A percentile compares a stretch with the other conserved stretches of the same genome.
These are phyloP conservation scores for Lingula anatina DNA, from an alignment of 2,888 invertebrate species.

Conservation along the genomic window DNA sequence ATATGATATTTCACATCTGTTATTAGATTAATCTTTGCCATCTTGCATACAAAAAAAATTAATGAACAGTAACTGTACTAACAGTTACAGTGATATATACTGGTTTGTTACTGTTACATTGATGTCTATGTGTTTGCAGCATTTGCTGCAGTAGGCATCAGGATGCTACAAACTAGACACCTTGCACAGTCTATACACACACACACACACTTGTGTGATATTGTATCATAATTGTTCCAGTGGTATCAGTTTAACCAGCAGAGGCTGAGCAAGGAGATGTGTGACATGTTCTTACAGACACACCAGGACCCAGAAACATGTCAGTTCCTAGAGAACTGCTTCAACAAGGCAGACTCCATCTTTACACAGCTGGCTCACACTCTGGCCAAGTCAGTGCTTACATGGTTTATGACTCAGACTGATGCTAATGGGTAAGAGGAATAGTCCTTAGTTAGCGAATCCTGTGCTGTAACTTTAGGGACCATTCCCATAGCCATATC, in stretches of 20 bases:
- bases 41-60: no score
- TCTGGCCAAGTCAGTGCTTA: constrained; percentile 75
- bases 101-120: no score
- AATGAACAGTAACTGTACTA: no score
- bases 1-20: no score
- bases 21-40: no score
- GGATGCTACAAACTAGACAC: not conserved
- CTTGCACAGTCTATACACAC: not conserved
- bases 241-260: constrained; percentile 39
- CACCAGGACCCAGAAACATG: constrained; percentile 68
- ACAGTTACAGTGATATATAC: no score
- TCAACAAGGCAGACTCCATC: constrained; percentile 77
- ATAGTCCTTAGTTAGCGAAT: not conserved
- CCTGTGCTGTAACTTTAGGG: not conserved
- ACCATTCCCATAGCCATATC: no score
- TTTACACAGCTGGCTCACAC: constrained; percentile 88
- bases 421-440: constrained; percentile 85
- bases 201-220: not conserved
- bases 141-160: no score
- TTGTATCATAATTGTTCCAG: constrained; percentile 20
- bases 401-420: constrained; percentile 88
- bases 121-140: no score
- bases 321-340: constrained; percentile 68
- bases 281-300: constrained; percentile 31
- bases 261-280: constrained; percentile 25